phyloP scores from a whole-genome alignment of 2,113 vertebrate species.

The Dipodomys spectabilis region DNA sequence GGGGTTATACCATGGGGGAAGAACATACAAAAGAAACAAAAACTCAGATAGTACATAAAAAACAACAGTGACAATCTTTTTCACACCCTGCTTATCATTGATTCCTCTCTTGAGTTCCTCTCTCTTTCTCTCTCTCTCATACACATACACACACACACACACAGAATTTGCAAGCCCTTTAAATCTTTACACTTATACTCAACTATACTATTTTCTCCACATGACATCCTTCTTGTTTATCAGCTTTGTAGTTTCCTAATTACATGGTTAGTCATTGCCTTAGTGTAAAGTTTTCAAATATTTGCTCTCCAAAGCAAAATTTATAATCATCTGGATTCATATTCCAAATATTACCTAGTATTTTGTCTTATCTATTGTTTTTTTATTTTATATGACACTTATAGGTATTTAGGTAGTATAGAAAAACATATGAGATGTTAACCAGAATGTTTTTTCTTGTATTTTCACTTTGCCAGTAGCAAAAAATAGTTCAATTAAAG shows the following conservation, averaged over 20 bases:
- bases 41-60: no score
- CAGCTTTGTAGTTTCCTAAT: background rate
- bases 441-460: background rate
- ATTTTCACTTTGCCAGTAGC: background rate
- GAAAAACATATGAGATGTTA: background rate
- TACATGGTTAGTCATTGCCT: background rate
- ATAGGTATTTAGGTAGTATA: background rate
- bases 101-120: background rate
- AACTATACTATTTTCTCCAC: background rate
- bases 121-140: background rate
- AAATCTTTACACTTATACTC: background rate
- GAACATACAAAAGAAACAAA: no score
- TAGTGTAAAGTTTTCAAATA: background rate
- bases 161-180: background rate
- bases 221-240: background rate
- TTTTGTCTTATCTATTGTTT: constrained; percentile 5
- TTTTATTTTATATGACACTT: background rate
- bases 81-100: no score
- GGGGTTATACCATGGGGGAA: no score
- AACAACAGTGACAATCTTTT: no score
- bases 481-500: background rate
- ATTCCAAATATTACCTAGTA: background rate
- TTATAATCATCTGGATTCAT: background rate
- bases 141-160: background rate
- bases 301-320: background rate